Evolutionary conservation across 2,888 invertebrate species (phyloP).

Genomic region (Tipula vernalis): DNA sequence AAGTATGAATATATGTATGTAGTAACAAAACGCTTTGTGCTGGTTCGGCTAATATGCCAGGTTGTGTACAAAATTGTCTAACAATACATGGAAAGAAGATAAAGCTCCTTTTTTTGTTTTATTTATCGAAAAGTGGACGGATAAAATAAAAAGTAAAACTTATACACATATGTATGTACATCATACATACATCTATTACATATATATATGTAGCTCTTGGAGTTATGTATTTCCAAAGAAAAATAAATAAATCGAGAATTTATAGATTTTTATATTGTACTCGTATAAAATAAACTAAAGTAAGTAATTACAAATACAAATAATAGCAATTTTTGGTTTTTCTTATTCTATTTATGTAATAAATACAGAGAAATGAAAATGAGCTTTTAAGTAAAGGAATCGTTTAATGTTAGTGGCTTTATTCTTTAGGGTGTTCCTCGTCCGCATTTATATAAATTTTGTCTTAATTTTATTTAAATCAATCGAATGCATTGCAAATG

Average conservation of each 20-base stretch:
- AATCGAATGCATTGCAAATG: too few species aligned
- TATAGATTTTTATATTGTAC: not conserved
- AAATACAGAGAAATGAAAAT: not conserved
- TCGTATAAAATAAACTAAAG: not conserved
- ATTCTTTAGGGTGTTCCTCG: not conserved
- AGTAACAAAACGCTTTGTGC: not conserved
- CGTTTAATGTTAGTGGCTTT: not conserved
- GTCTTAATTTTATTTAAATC: too few species aligned
- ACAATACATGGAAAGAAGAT: not conserved
- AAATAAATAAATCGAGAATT: not conserved
- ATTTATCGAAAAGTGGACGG: not conserved
- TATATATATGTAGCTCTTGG: not conserved
- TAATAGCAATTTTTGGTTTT: not conserved
- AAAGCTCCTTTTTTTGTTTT: not conserved
- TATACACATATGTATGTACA: not conserved
- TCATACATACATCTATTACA: not conserved
- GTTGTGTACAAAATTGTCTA: not conserved
- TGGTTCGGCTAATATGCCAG: not conserved
- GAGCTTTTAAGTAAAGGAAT: not conserved
- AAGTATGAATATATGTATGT: not conserved
- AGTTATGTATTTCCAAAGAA: not conserved
- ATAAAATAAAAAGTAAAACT: not conserved
- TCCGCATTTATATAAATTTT: too few species aligned
- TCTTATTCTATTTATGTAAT: not conserved
- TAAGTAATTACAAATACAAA: not conserved